Evolutionary conservation across 2,797 vertebrate genomes (phyloP).

Genomic region (Chaunax sp.): DNA sequence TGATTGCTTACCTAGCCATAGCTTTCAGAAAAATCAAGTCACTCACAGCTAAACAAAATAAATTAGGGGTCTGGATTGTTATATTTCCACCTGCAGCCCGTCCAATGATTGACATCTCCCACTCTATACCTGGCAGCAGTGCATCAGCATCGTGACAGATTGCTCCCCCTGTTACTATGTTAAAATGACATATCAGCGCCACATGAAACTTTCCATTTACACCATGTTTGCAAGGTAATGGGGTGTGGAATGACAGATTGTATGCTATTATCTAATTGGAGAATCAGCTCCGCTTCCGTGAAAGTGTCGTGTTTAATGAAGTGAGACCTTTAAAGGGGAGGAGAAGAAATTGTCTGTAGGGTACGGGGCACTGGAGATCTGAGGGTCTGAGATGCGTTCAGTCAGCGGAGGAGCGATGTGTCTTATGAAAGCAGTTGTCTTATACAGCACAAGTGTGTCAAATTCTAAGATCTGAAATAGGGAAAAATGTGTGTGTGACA

Average conservation of each 20-base stretch:
- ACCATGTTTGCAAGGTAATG: slow-evolving; percentile 78
- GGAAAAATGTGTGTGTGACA: neutral
- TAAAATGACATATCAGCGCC: slow-evolving; percentile 72
- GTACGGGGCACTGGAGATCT: slow-evolving; percentile 28
- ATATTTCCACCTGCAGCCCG: slow-evolving; percentile 40
- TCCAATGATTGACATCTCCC: slow-evolving; percentile 51
- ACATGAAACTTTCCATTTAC: slow-evolving; percentile 69
- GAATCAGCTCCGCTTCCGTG: slow-evolving; percentile 67
- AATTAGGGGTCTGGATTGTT: slow-evolving; percentile 39
- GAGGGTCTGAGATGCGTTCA: slow-evolving; percentile 47
- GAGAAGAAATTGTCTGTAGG: slow-evolving; percentile 36
- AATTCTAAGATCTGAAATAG: slow-evolving; percentile 14
- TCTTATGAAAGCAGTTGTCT: slow-evolving; percentile 40
- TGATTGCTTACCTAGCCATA: no score
- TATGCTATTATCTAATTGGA: slow-evolving; percentile 78
- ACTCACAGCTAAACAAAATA: neutral
- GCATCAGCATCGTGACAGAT: slow-evolving; percentile 61
- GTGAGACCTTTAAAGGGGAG: slow-evolving; percentile 65
- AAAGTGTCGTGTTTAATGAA: slow-evolving; percentile 75
- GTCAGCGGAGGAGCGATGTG: slow-evolving; percentile 14
- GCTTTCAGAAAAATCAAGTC: slow-evolving; percentile 24
- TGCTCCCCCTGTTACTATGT: slow-evolving; percentile 67
- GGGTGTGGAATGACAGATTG: slow-evolving; percentile 77
- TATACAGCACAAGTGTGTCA: slow-evolving; percentile 10
- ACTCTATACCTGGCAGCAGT: slow-evolving; percentile 38